phyloP scores from a whole-genome alignment of 1,140 invertebrate species.

The Lordiphosa clarofinis region DNA sequence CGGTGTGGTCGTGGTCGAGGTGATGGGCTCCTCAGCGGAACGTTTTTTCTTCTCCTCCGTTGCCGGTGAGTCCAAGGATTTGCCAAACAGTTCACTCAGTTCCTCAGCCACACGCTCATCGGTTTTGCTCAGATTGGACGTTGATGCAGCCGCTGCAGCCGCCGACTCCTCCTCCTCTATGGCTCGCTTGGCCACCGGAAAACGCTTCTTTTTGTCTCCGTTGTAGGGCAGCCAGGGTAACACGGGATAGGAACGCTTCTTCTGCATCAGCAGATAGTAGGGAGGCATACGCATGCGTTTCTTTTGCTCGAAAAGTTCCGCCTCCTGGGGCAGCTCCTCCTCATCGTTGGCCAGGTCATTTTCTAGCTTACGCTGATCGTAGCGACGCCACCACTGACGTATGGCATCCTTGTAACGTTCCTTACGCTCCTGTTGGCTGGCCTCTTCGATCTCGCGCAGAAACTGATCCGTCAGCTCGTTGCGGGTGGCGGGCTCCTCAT shows the following conservation, averaged over 20 bases:
- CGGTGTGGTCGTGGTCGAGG: slow-evolving; percentile 70
- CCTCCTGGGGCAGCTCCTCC: slow-evolving; percentile 43
- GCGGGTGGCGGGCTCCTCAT: slow-evolving; percentile 66
- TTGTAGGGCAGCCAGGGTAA: slow-evolving; percentile 77
- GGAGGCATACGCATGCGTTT: slow-evolving; percentile 82
- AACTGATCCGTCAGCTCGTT: slow-evolving; percentile 82
- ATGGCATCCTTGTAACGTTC: slow-evolving; percentile 82
- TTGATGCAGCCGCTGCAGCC: too few relatives aligned
- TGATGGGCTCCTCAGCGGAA: slow-evolving; percentile 69
- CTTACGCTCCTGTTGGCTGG: slow-evolving; percentile 75
- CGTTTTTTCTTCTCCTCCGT: slow-evolving; percentile 80
- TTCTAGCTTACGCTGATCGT: slow-evolving; percentile 82
- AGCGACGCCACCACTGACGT: slow-evolving; percentile 81
- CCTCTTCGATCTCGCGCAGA: slow-evolving; percentile 81
- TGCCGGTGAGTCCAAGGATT: slow-evolving; percentile 40
- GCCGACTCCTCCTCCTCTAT: slow-evolving; percentile 37
- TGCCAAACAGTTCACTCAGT: slow-evolving; percentile 80
- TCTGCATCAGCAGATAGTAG: slow-evolving; percentile 81
- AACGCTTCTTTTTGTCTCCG: slow-evolving; percentile 81
- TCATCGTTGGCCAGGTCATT: slow-evolving; percentile 51
- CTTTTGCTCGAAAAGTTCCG: slow-evolving; percentile 77
- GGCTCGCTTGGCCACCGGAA: slow-evolving; percentile 84
- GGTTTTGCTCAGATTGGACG: slow-evolving; percentile 41
- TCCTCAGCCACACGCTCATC: slow-evolving; percentile 78
- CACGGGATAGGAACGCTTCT: slow-evolving; percentile 77